Evolutionary conservation across 2,113 vertebrate genomes (phyloP).

Genomic region (Mormyrus lacerda): DNA sequence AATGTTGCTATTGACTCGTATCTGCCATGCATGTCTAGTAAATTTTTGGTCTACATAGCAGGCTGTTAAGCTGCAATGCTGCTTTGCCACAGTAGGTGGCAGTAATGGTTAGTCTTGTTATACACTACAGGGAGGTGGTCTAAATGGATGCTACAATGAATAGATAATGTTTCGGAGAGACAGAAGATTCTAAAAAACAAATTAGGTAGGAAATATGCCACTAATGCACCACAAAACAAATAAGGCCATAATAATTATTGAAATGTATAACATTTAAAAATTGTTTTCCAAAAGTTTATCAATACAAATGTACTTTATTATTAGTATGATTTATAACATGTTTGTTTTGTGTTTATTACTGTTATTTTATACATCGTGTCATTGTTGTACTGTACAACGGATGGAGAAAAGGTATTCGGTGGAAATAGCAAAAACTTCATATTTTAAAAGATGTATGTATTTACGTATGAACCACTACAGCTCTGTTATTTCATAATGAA

Average conservation of each 20-base stretch:
- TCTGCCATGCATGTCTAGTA: slow-evolving; percentile 60
- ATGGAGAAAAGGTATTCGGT: background rate
- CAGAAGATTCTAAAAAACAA: background rate
- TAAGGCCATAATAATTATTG: background rate
- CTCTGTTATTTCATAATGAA: background rate
- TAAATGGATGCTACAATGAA: background rate
- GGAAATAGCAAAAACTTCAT: background rate
- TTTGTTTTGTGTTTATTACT: background rate
- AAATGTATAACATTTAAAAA: background rate
- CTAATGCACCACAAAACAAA: background rate
- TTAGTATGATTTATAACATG: background rate
- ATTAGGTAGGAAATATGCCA: background rate
- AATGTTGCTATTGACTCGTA: slow-evolving; percentile 54
- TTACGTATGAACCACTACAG: background rate
- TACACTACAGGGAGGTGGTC: slow-evolving; percentile 39
- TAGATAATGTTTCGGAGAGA: background rate
- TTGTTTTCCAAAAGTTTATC: background rate
- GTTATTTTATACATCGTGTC: background rate
- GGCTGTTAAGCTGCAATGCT: slow-evolving; percentile 50
- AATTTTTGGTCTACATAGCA: slow-evolving; percentile 41
- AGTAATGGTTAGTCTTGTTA: slow-evolving; percentile 47
- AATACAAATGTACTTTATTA: background rate
- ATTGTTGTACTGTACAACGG: background rate
- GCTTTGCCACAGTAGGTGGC: slow-evolving; percentile 62
- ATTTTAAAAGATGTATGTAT: slow-evolving; percentile 9